phyloP scores from a whole-genome alignment of 2,888 invertebrate species.

The Celastrina argiolus region DNA sequence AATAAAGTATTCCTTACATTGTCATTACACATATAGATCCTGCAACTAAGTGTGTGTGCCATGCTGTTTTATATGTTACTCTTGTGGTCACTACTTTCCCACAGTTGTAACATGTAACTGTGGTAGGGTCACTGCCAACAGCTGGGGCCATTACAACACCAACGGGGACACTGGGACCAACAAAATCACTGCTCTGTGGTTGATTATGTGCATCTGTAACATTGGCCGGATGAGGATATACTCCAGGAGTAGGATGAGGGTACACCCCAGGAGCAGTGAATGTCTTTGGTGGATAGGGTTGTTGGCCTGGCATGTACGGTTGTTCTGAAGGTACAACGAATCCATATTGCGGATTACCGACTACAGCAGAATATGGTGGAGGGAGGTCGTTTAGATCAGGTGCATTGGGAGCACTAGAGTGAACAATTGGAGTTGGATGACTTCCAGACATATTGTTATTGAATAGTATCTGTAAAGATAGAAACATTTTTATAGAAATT shows the following conservation, averaged over 20 bases:
- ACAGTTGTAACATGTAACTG: conserved; percentile 67
- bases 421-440: conserved; percentile 42
- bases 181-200: conserved; percentile 38
- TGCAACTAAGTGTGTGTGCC: conserved; percentile 71
- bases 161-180: conserved; percentile 49
- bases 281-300: conserved; percentile 51
- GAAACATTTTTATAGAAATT: not conserved
- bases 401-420: conserved; percentile 44
- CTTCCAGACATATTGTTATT: conserved; percentile 49
- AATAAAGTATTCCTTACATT: conserved; percentile 51
- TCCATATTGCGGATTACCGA: conserved; percentile 64
- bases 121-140: conserved; percentile 67
- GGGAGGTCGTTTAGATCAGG: conserved; percentile 55
- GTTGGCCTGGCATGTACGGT: conserved; percentile 35
- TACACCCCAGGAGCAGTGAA: conserved; percentile 66
- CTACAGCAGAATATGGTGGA: conserved; percentile 67
- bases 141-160: conserved; percentile 60
- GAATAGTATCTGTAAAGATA: conserved; percentile 4
- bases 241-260: conserved; percentile 57
- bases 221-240: conserved; percentile 45
- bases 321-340: conserved; percentile 46
- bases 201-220: conserved; percentile 29
- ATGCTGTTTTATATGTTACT: conserved; percentile 69
- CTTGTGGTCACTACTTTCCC: conserved; percentile 67
- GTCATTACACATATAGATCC: conserved; percentile 69